Evolutionary conservation across 2,113 vertebrate genomes (phyloP).

Genomic region (Aegotheles bennettii): DNA sequence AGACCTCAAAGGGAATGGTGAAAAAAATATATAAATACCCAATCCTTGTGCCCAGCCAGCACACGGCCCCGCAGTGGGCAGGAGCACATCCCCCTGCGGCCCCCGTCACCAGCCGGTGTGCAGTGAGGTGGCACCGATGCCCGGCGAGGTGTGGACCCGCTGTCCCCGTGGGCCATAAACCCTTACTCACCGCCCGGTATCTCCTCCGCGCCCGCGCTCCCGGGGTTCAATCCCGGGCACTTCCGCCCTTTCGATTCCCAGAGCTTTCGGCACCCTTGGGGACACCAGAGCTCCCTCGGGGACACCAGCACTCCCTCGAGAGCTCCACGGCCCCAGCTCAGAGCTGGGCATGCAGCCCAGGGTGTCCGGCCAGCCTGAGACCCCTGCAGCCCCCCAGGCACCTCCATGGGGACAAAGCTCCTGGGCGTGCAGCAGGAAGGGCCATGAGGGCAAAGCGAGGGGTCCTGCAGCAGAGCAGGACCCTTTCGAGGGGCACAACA

Average conservation of each 20-base stretch:
- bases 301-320: not conserved
- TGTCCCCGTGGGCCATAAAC: not conserved
- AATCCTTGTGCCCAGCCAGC: too few relatives aligned
- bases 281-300: not conserved
- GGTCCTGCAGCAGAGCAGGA: too few relatives aligned
- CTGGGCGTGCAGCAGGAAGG: too few relatives aligned
- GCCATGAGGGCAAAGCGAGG: too few relatives aligned
- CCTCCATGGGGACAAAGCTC: too few relatives aligned
- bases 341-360: too few relatives aligned
- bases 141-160: rapidly evolving
- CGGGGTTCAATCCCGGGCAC: not conserved
- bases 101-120: rapidly evolving
- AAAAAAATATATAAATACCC: not conserved
- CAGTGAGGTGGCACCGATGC: rapidly evolving
- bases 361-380: too few relatives aligned
- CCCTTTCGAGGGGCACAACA: not conserved
- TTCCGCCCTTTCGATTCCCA: not conserved
- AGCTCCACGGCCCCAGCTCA: too few relatives aligned
- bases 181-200: not conserved
- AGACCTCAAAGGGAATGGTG: not conserved
- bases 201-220: not conserved
- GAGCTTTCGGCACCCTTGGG: not conserved
- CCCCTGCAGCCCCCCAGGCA: too few relatives aligned
- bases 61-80: not conserved
- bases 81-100: not conserved